Evolutionary conservation across 1,140 invertebrate species (phyloP), one percentile per base, ranked within the genome.

Genomic region (Elymnias hypermnestra): DNA sequence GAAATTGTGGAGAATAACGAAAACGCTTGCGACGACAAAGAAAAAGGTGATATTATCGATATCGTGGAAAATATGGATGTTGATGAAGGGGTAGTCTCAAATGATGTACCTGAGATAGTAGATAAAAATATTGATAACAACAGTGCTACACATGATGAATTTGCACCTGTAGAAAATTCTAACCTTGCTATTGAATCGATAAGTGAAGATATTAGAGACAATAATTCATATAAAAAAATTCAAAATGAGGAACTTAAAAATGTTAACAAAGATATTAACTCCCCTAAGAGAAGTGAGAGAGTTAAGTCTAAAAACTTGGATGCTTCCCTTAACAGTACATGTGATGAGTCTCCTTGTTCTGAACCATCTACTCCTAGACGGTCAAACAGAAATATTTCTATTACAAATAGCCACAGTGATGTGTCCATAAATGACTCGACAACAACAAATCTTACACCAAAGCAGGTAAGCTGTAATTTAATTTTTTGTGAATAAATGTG

Each of bases 401-500:
- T 56, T 0, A 61, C 62, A 28, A 72, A 55, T 14, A 72, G 62
- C 40, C 53, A 68, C 26, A 58, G 50, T n/a, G 61, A 83, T 60
- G 54, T 63, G 2, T 79, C 77, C 12, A 33, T 72, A 10, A 78
- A 63, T 57, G 72, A 71, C 8, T 67, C 66, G 14, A 57, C 49
- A 19, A 37, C 47, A 5, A 54, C 49, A n/a, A 59, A 59, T 36
- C 46, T 77, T 37, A 83, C 76, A 42, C 79, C 79, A 12, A 83
- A 81, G 59, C 79, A 78, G 57, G 79, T 82, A 58, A 53, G 48
- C 19, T n/a, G n/a, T n/a, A 21, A 21, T 21, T 22, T 25, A 8
- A 15, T 25, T 10, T 10, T 36, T 21, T 36, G 1, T 33, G 6
- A 22, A 10, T 21, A 12, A 41, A 9, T 18, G 18, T 35, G n/a